Conservation (phyloP, 2,113 vertebrate species). For the Vireo altiloquus region DNA sequence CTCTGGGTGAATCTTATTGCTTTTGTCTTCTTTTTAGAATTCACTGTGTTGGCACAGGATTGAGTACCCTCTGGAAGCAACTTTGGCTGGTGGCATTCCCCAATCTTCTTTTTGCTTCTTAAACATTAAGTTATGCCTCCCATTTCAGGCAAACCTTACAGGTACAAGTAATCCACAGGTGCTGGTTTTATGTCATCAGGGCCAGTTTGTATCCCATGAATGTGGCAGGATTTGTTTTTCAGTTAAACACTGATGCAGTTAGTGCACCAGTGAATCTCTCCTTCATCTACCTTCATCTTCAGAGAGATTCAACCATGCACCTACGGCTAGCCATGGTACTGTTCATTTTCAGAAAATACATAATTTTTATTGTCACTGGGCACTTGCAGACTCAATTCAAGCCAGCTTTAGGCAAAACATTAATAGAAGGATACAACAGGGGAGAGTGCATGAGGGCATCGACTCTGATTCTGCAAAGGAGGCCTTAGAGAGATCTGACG, state of each 20-base stretch:
- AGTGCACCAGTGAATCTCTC: background rate
- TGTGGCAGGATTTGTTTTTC: background rate
- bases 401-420: background rate
- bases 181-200: background rate
- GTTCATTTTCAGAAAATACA: background rate
- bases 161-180: background rate
- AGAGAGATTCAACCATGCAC: background rate
- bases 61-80: background rate
- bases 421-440: background rate
- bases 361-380: background rate
- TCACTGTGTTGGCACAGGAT: background rate
- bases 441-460: background rate
- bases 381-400: background rate
- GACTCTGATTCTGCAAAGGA: background rate
- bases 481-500: background rate
- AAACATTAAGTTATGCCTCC: background rate
- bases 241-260: no score
- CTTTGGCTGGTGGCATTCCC: background rate
- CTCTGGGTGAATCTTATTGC: fast-evolving
- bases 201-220: background rate
- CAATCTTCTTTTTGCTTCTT: background rate
- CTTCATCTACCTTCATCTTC: background rate
- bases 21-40: background rate
- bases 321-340: background rate
- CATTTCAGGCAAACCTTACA: background rate